Percentiles rank a stretch among this genome's conserved stretches.
These are phyloP conservation scores for Dunckerocampus dactyliophorus DNA, from an alignment of 2,113 vertebrate genomes.

Conservation along the genomic window DNA sequence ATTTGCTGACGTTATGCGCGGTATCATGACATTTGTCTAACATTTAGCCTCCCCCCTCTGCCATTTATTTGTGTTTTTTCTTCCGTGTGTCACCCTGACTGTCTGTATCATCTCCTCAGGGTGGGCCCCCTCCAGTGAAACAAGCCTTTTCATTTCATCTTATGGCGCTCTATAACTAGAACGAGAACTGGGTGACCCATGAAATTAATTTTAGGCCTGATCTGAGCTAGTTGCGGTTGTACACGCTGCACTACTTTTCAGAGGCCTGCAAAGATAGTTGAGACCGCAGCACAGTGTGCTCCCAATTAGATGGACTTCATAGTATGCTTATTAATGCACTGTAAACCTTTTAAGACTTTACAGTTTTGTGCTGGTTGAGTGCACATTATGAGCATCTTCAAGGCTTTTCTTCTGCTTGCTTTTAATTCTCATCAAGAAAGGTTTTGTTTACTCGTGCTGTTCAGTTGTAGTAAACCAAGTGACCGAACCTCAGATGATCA, in stretches of 20 bases:
- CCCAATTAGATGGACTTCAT: too few species aligned
- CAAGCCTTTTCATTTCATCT: slow-evolving; percentile 30
- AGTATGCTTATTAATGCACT: too few species aligned
- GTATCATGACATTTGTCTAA: too few species aligned
- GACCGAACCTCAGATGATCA: slow-evolving; percentile 32
- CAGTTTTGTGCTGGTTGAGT: too few species aligned
- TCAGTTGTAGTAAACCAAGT: slow-evolving; percentile 19
- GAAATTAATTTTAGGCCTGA: slow-evolving; percentile 59
- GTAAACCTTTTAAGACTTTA: too few species aligned
- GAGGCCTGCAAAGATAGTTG: slow-evolving; percentile 1
- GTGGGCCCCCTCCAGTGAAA: slow-evolving; percentile 23
- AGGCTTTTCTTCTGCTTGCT: slow-evolving; percentile 15
- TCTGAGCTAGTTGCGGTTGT: slow-evolving; percentile 51
- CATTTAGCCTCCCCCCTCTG: too few species aligned
- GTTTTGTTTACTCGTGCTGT: slow-evolving; percentile 9
- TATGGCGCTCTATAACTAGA: slow-evolving; percentile 46
- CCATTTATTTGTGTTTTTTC: too few species aligned
- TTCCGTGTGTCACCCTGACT: too few species aligned
- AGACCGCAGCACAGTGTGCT: neutral
- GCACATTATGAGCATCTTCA: neutral
- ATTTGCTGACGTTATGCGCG: too few species aligned
- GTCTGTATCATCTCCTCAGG: neutral
- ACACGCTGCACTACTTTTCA: slow-evolving; percentile 58
- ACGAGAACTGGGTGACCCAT: slow-evolving; percentile 69
- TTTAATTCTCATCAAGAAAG: neutral